Evolutionary conservation across 2,113 vertebrate species (phyloP).

Genomic region (Atrichornis clamosus): DNA sequence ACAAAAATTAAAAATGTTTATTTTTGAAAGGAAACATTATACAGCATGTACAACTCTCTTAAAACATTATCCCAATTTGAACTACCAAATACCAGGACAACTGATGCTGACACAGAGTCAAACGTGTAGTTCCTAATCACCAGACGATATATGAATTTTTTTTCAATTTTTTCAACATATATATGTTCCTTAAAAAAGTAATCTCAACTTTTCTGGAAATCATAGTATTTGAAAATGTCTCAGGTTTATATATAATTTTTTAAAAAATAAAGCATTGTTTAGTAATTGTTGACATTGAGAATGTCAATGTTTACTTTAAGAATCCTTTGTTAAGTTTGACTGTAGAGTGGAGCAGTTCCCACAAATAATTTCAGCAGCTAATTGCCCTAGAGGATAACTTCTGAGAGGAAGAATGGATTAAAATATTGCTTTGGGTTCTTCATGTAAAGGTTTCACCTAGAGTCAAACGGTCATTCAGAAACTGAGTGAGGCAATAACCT

Average conservation of each 20-base stretch:
- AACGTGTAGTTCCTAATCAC: neutral
- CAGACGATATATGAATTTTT: neutral
- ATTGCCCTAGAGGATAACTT: neutral
- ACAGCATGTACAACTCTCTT: neutral
- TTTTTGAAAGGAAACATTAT: neutral
- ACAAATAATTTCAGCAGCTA: neutral
- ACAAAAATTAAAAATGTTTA: neutral
- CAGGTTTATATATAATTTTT: neutral
- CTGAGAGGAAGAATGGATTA: neutral
- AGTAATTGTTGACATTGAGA: neutral
- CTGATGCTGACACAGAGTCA: rapidly evolving
- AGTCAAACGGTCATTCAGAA: neutral
- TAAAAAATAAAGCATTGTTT: neutral
- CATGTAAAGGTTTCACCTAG: neutral
- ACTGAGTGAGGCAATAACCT: neutral
- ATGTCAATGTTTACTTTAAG: neutral
- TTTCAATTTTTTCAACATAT: neutral
- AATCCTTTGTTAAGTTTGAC: neutral
- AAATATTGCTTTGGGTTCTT: neutral
- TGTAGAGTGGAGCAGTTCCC: neutral
- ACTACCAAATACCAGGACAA: neutral
- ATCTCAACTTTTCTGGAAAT: neutral
- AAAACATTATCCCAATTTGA: neutral
- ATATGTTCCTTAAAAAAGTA: neutral
- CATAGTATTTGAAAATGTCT: neutral